Conservation (phyloP, 2,113 vertebrate genomes). For the Zootoca vivipara region DNA sequence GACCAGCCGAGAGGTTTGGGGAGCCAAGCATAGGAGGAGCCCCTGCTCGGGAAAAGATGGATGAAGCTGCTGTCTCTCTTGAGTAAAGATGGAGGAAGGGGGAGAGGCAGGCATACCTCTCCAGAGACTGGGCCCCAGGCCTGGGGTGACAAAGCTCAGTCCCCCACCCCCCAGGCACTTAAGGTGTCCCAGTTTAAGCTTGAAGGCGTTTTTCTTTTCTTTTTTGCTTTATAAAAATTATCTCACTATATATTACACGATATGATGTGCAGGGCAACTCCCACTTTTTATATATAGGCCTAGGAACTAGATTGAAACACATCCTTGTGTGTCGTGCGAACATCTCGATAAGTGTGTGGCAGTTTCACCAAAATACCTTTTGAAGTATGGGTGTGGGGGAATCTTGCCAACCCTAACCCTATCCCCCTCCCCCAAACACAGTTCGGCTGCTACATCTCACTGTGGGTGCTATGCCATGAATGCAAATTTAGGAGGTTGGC, state of each 20-base stretch:
- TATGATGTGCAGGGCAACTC: constrained; percentile 59
- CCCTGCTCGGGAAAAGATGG: constrained; percentile 47
- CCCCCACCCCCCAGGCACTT: constrained; percentile 22
- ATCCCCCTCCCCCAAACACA: not conserved
- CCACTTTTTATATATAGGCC: constrained; percentile 51
- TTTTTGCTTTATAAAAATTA: not conserved
- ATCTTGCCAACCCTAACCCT: not conserved
- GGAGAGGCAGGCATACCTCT: not conserved
- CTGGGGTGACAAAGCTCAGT: constrained; percentile 29
- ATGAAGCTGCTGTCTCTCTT: constrained; percentile 38
- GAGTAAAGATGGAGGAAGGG: constrained; percentile 59
- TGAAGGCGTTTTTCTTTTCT: constrained; percentile 56
- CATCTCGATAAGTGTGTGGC: not conserved
- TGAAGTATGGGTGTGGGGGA: not conserved
- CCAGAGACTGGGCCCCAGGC: not conserved
- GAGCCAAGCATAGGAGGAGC: constrained; percentile 53
- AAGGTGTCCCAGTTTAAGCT: constrained; percentile 60
- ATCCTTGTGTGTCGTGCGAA: constrained; percentile 41
- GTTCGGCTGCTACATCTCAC: not conserved
- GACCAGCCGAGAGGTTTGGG: constrained; percentile 26
- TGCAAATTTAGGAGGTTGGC: not conserved
- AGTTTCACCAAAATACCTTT: constrained; percentile 7
- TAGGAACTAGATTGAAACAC: constrained; percentile 13
- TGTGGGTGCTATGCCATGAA: not conserved
- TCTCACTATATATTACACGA: constrained; percentile 46